phyloP scores from a whole-genome alignment of 1,140 invertebrate species.

The Panagrolaimus sp. region DNA sequence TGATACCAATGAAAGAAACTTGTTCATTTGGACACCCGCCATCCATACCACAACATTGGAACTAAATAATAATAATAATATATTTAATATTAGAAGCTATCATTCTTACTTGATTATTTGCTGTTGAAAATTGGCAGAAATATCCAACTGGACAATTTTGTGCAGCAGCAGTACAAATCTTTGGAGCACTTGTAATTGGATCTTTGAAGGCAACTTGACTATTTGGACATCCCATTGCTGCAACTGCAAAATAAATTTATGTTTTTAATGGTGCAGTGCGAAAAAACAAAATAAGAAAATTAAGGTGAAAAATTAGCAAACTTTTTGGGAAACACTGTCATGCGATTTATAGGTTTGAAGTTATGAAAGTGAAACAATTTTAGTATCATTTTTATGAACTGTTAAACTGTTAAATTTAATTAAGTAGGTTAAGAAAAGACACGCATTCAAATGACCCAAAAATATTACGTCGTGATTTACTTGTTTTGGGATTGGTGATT shows the following conservation, averaged over 20 bases:
- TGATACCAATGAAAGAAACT: conserved; percentile 56
- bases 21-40: conserved; percentile 56
- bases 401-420: conserved; percentile 24
- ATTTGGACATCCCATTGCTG: conserved; percentile 50
- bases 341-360: not conserved
- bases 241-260: conserved; percentile 25
- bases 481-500: conserved; percentile 53
- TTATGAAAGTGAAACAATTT: conserved; percentile 35
- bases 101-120: conserved; percentile 54
- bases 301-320: conserved; percentile 11
- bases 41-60: conserved; percentile 57
- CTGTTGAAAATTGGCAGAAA: conserved; percentile 53
- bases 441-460: not conserved
- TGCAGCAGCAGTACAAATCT: conserved; percentile 54
- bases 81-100: no score
- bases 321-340: conserved; percentile 6
- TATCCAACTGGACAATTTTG: conserved; percentile 56
- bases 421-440: conserved; percentile 30
- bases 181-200: conserved; percentile 46
- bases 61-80: no score
- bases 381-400: conserved; percentile 33
- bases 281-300: conserved; percentile 2
- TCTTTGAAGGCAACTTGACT: conserved; percentile 55
- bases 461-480: conserved; percentile 26
- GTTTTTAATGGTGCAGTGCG: not conserved